These are phyloP conservation scores for Eupithecia pulchellata DNA, from an alignment of 2,888 invertebrate species.

Conservation along the genomic window DNA sequence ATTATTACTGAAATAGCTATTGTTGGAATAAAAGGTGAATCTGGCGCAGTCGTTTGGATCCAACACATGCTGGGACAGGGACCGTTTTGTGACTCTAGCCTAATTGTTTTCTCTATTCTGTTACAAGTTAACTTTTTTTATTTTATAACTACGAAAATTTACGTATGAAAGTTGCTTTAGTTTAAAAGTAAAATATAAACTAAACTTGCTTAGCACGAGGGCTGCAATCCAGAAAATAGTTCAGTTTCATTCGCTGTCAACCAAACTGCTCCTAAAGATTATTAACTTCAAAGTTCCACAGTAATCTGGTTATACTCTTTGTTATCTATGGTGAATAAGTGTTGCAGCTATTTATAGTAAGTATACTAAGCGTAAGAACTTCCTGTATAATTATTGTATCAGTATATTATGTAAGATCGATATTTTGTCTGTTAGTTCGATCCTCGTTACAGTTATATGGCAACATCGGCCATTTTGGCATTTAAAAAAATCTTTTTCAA, in stretches of 20 bases:
- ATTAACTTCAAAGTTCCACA: background rate
- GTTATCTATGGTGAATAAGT: constrained; percentile 40
- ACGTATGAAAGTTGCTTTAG: too few relatives aligned
- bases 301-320: constrained; percentile 15
- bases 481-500: constrained; percentile 4
- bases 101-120: too few relatives aligned
- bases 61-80: too few relatives aligned
- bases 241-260: background rate
- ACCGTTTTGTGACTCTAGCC: too few relatives aligned
- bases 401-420: constrained; percentile 38
- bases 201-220: background rate
- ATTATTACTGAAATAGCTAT: background rate
- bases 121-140: too few relatives aligned
- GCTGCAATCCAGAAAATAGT: background rate
- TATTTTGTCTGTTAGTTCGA: constrained; percentile 45
- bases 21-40: background rate
- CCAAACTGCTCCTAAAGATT: background rate
- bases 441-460: constrained; percentile 22
- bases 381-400: constrained; percentile 40
- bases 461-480: constrained; percentile 15
- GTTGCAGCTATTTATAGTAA: constrained; percentile 57
- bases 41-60: constrained; percentile 15
- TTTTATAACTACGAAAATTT: too few relatives aligned
- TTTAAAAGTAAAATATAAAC: background rate
- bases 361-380: constrained; percentile 48